phyloP scores from a whole-genome alignment of 2,113 vertebrate species.

The Lepus europaeus region DNA sequence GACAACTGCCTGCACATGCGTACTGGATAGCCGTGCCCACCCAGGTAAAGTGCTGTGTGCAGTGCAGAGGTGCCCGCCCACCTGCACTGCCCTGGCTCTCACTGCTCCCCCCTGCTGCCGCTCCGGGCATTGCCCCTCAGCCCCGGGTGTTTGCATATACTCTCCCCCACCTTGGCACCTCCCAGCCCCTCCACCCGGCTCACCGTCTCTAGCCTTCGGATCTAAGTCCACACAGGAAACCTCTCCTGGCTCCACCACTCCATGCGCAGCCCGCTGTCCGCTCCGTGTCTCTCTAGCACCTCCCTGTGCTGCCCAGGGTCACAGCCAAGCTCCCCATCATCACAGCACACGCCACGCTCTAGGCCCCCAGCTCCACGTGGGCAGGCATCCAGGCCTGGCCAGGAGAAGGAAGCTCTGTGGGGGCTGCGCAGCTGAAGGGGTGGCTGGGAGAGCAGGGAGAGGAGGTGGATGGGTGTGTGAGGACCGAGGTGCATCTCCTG shows the following conservation, averaged over 20 bases:
- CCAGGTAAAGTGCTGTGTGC: background rate
- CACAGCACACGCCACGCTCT: background rate
- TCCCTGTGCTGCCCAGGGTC: background rate
- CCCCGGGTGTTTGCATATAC: accelerated
- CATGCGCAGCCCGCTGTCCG: background rate
- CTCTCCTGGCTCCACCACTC: background rate
- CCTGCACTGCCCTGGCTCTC: background rate
- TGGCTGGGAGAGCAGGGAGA: background rate
- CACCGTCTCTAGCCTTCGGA: background rate
- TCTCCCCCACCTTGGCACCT: background rate
- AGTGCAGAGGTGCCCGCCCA: no score
- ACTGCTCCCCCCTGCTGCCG: no score
- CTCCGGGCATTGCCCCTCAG: background rate
- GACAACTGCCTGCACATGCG: background rate
- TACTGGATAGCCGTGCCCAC: background rate
- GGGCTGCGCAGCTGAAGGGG: background rate
- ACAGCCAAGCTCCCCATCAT: background rate
- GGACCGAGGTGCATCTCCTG: background rate
- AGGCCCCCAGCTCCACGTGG: accelerated
- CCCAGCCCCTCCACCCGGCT: background rate
- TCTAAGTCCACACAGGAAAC: background rate
- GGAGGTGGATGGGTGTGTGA: background rate
- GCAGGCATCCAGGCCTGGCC: background rate
- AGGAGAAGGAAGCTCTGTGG: background rate
- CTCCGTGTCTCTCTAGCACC: background rate